Base-by-base conservation (phyloP, 1,140 invertebrate genomes). In the Bombus soroeensis region DNA sequence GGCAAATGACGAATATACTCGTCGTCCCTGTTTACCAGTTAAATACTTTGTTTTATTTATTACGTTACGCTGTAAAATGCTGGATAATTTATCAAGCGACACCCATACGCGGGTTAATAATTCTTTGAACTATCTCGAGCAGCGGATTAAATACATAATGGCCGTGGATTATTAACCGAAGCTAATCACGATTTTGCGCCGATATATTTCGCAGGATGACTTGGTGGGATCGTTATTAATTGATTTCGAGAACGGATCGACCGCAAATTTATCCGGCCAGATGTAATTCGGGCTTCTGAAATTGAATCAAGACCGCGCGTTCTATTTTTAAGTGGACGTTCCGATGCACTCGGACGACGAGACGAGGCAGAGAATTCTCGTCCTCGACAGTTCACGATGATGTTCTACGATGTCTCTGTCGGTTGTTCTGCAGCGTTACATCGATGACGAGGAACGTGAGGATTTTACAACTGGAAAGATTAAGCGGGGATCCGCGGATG, bases 231-330 rank as follows among this genome's bases (percentile, higher is more conserved):
- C 74, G 28, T 77, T 79, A 41, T 68, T 79, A 79, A 79, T 68
- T 77, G 39, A 77, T 62, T 62, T 77, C 25, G 34, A 77, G 75
- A 62, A 77, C 18, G 57, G 57, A 41, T 77, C 37, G 57, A 39
- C 25, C 39, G 75, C 37, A 62, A 41, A 64, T 77, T 41, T 59
- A 64, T 77, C 37, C 57, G 28, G 5, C 0, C 25, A 43, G 53
- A 22, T 47, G 39, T 43, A 81, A 81, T 81, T 71, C 66, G 57
- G 57, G 12, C 47, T 64, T 64, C 25, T 22, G 47, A 74, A 82
- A 74, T 73, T 74, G 53, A 82, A 82, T 82, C 39, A 62, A 43
- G 53, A 74, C 57, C 72, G n/a, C 34, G 32, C 22, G 64, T 74
- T 64, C 71, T 73, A 74, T 82, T 81, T 81, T 73, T 73, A 53